A percentile compares a stretch with the other conserved stretches of the same genome.
Conservation (phyloP, 2,797 vertebrate genomes). For the Astyanax mexicanus region DNA sequence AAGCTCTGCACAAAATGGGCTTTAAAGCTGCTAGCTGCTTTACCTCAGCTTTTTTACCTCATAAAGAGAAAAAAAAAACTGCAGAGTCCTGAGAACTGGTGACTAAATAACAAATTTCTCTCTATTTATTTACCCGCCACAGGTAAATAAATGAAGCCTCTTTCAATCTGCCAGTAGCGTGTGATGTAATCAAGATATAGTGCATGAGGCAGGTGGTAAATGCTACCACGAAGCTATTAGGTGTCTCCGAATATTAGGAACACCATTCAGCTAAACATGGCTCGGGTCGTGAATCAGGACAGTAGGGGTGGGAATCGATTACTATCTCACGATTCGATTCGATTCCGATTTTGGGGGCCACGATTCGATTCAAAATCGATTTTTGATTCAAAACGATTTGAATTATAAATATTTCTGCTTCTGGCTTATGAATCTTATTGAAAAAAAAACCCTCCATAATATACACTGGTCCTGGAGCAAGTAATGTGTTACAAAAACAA, state of each 20-base stretch:
- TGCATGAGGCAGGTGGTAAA: constrained; percentile 16
- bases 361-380: too few relatives aligned
- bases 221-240: constrained; percentile 18
- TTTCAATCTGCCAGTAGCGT: not conserved
- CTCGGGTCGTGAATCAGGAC: constrained; percentile 3
- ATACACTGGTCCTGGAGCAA: too few relatives aligned
- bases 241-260: constrained; percentile 16
- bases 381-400: too few relatives aligned
- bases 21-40: constrained; percentile 11
- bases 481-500: too few relatives aligned
- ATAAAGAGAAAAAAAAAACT: not conserved
- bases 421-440: too few relatives aligned
- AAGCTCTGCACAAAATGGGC: constrained; percentile 32
- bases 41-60: not conserved
- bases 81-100: not conserved
- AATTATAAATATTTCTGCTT: too few relatives aligned
- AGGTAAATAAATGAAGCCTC: constrained; percentile 27
- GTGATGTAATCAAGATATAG: constrained; percentile 22
- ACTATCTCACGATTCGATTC: too few relatives aligned
- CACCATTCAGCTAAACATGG: constrained; percentile 18
- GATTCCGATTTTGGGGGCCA: too few relatives aligned
- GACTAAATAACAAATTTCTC: constrained; percentile 25
- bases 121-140: constrained; percentile 2
- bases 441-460: too few relatives aligned
- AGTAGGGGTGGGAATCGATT: too few relatives aligned